Conservation (phyloP, 2,888 invertebrate genomes). For the Eupithecia pulchellata region DNA sequence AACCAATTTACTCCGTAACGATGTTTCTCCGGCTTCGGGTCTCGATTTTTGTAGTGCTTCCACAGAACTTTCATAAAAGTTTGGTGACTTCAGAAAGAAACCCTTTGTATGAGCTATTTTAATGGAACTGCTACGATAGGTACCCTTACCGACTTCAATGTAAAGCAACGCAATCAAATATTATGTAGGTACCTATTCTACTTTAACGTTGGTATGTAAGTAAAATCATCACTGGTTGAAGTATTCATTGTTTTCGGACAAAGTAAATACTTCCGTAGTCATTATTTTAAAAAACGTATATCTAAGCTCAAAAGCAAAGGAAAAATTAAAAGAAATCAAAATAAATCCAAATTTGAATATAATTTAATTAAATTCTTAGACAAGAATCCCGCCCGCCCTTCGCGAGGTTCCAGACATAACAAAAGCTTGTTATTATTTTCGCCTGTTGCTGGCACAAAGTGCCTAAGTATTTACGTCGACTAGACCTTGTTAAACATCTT, state of each 20-base stretch:
- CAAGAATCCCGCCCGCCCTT: neutral
- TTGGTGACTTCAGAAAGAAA: neutral
- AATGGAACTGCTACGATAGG: neutral
- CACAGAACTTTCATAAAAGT: neutral
- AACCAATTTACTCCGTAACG: neutral
- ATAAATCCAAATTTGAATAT: neutral
- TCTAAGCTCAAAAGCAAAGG: neutral
- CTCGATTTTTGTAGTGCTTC: neutral
- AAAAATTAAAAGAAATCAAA: neutral
- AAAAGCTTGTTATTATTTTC: neutral
- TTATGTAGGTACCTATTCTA: neutral
- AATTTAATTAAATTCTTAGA: neutral
- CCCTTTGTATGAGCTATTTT: neutral
- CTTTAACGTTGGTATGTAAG: neutral
- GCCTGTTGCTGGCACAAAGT: conserved; percentile 32
- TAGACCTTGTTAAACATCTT: conserved; percentile 15
- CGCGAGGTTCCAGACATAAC: neutral
- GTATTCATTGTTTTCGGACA: neutral
- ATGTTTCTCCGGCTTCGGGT: neutral
- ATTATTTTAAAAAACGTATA: neutral
- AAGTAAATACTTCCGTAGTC: neutral
- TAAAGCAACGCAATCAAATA: neutral
- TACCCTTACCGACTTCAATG: neutral
- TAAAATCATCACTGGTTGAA: no score
- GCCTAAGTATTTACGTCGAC: neutral